A percentile compares a stretch with the other conserved stretches of the same genome.
Conservation (phyloP, 2,888 invertebrate genomes). For the Clivina fossor region DNA sequence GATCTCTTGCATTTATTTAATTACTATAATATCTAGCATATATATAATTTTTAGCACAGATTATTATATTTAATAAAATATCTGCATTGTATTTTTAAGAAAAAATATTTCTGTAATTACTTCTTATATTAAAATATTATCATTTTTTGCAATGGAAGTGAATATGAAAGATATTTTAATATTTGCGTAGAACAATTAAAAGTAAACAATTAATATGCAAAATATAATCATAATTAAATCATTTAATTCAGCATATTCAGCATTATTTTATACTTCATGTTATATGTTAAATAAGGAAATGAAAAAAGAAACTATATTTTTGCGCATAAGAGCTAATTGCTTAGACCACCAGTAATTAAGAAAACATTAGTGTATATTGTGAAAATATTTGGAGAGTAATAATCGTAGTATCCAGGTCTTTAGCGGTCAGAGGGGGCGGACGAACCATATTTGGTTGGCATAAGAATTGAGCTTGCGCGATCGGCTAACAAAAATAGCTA, state of each 20-base stretch:
- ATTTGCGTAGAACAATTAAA: too few species aligned
- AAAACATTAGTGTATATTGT: constrained; percentile 12
- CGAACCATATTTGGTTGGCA: constrained; percentile 27
- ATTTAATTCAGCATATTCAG: neutral
- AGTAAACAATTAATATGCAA: too few species aligned
- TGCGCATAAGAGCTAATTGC: constrained; percentile 1
- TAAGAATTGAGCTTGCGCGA: constrained; percentile 19
- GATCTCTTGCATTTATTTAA: too few species aligned
- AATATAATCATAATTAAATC: neutral
- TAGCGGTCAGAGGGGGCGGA: constrained; percentile 17
- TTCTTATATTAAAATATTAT: neutral
- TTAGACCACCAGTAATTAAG: constrained; percentile 7
- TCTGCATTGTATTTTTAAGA: too few species aligned
- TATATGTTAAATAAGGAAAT: neutral
- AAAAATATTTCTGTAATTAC: too few species aligned
- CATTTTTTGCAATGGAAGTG: neutral
- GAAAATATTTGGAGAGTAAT: constrained; percentile 27
- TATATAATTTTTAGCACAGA: too few species aligned
- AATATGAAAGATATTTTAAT: too few species aligned
- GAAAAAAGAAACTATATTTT: neutral
- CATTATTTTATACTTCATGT: neutral
- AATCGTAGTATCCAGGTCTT: constrained; percentile 16
- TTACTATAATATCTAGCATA: too few species aligned
- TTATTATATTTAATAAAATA: too few species aligned
- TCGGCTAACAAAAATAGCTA: constrained; percentile 22